Percentiles rank a stretch among this genome's conserved stretches.
These are phyloP conservation scores for Gandaritis pyraliata DNA, from an alignment of 2,888 invertebrate genomes.

Conservation along the genomic window DNA sequence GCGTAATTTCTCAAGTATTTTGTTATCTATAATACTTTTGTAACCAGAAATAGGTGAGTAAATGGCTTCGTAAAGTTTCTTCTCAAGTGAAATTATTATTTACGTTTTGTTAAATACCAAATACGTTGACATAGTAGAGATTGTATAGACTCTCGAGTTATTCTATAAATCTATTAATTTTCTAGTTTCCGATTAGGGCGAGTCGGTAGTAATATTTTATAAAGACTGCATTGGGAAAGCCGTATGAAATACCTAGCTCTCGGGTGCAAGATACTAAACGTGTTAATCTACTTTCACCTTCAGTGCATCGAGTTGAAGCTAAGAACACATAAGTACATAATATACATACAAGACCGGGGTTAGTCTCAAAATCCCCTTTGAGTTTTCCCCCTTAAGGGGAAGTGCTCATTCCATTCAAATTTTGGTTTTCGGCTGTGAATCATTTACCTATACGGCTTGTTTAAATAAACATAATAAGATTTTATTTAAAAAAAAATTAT, in stretches of 20 bases:
- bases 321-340: slow-evolving; percentile 8
- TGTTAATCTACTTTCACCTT: slow-evolving; percentile 71
- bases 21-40: slow-evolving; percentile 16
- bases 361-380: too few relatives aligned
- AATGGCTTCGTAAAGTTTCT: too few relatives aligned
- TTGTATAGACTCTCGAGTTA: not conserved
- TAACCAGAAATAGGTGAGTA: not conserved
- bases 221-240: slow-evolving; percentile 60
- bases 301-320: slow-evolving; percentile 43
- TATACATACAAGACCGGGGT: too few relatives aligned
- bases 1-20: slow-evolving; percentile 24
- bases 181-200: slow-evolving; percentile 16
- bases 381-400: too few relatives aligned
- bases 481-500: too few relatives aligned
- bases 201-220: slow-evolving; percentile 24
- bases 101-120: not conserved
- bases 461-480: too few relatives aligned
- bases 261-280: slow-evolving; percentile 53
- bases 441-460: too few relatives aligned
- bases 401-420: too few relatives aligned
- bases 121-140: not conserved
- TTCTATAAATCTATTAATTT: slow-evolving; percentile 18
- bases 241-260: slow-evolving; percentile 59
- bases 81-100: too few relatives aligned
- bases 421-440: too few relatives aligned